These are phyloP conservation scores for Trichechus manatus DNA, from an alignment of 2,113 vertebrate genomes.

Conservation along the genomic window DNA sequence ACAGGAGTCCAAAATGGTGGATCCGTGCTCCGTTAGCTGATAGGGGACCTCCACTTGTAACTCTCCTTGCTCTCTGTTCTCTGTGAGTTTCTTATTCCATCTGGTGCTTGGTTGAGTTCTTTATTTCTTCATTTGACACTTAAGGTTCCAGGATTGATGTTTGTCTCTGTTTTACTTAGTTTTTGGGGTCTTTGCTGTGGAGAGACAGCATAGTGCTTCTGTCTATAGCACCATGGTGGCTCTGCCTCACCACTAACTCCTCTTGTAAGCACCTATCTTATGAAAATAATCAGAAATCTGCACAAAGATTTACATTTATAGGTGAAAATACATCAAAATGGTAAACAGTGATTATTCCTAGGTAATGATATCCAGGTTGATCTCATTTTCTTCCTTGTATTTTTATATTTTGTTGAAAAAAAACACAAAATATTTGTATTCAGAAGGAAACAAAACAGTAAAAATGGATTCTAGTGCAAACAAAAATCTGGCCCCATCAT, in stretches of 20 bases:
- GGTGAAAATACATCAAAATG: neutral
- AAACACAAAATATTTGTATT: slow-evolving; percentile 14
- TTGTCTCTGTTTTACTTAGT: too few relatives aligned
- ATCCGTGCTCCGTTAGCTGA: too few relatives aligned
- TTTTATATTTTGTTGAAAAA: neutral
- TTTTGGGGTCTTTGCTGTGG: too few relatives aligned
- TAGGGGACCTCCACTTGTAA: too few relatives aligned
- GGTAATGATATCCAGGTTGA: neutral
- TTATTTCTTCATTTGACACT: too few relatives aligned
- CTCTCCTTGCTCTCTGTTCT: too few relatives aligned
- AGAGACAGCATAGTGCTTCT: too few relatives aligned
- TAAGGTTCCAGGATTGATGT: too few relatives aligned
- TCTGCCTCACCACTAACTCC: neutral
- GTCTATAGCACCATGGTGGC: too few relatives aligned
- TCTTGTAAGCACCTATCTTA: neutral
- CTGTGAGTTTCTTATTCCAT: too few relatives aligned
- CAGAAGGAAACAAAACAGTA: neutral
- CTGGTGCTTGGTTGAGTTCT: too few relatives aligned
- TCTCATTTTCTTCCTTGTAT: slow-evolving; percentile 12
- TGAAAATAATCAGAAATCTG: slow-evolving; percentile 12
- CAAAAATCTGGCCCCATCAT: neutral
- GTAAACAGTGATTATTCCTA: neutral
- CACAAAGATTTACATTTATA: neutral
- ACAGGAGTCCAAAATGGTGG: too few relatives aligned
- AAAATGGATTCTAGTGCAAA: neutral